Evolutionary conservation across 2,113 vertebrate species (phyloP).

Genomic region (Ageneiosus marmoratus): DNA sequence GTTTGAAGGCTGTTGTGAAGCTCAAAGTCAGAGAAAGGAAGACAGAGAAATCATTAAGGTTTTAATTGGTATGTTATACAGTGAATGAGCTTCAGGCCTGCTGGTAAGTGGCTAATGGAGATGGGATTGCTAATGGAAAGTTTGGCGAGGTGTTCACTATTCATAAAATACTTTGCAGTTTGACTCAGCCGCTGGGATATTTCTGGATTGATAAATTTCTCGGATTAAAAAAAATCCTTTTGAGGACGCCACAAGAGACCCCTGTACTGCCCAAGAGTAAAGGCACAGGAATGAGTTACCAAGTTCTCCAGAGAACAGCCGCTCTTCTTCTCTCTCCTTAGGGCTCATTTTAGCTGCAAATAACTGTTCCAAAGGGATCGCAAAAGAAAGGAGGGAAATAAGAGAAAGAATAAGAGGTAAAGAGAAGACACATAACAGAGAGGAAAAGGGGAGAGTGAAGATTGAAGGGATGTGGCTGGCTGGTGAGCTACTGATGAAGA

Average conservation of each 20-base stretch:
- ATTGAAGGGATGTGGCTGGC: slow-evolving; percentile 32
- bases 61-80: not conserved
- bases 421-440: slow-evolving; percentile 6
- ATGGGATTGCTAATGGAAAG: slow-evolving; percentile 39
- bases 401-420: slow-evolving; percentile 33
- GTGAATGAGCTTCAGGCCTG: slow-evolving; percentile 19
- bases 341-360: slow-evolving; percentile 42
- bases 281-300: slow-evolving; percentile 58
- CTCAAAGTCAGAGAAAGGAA: not conserved
- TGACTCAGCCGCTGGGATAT: slow-evolving; percentile 50
- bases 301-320: slow-evolving; percentile 47
- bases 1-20: not conserved
- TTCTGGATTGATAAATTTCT: slow-evolving; percentile 46
- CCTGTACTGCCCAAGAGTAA: slow-evolving; percentile 57
- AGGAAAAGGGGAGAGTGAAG: slow-evolving; percentile 21
- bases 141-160: slow-evolving; percentile 27
- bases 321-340: slow-evolving; percentile 67
- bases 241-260: slow-evolving; percentile 47
- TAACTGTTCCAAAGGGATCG: slow-evolving; percentile 41
- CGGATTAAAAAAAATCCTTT: slow-evolving; percentile 59
- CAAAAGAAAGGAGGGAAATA: slow-evolving; percentile 41
- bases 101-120: not conserved
- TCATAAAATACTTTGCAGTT: slow-evolving; percentile 14
- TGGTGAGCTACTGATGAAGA: not conserved
- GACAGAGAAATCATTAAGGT: slow-evolving; percentile 13